A percentile compares a stretch with the other conserved stretches of the same genome.
Conservation (phyloP, 1,140 invertebrate species). For the Papilio helenus region DNA sequence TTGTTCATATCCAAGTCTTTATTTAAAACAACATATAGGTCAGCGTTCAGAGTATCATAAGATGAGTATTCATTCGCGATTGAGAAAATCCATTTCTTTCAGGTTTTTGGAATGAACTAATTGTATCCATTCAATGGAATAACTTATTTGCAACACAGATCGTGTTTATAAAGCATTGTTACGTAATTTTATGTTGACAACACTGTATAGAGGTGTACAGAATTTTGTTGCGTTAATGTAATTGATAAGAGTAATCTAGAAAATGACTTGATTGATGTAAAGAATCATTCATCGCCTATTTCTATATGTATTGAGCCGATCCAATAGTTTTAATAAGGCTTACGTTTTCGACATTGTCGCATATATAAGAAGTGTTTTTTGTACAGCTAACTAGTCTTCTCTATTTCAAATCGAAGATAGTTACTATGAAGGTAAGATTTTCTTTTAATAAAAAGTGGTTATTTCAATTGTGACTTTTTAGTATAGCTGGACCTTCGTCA, state of each 20-base stretch:
- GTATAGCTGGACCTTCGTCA: no score
- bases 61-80: background rate
- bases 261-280: slow-evolving; percentile 25
- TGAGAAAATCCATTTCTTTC: background rate
- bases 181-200: background rate
- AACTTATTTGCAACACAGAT: background rate
- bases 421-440: background rate
- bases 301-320: background rate
- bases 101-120: background rate
- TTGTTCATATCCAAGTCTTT: background rate
- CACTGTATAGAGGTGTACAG: background rate
- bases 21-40: no score
- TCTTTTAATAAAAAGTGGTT: background rate
- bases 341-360: slow-evolving; percentile 15
- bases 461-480: no score
- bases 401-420: background rate
- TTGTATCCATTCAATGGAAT: background rate
- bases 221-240: slow-evolving; percentile 1
- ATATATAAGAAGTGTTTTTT: slow-evolving; percentile 9
- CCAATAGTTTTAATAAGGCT: background rate
- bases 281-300: slow-evolving; percentile 3
- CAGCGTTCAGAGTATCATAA: background rate
- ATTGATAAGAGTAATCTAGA: slow-evolving; percentile 4
- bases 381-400: background rate
- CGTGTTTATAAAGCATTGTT: background rate